Conservation (phyloP, 2,888 invertebrate genomes). For the Clanis bilineata region DNA sequence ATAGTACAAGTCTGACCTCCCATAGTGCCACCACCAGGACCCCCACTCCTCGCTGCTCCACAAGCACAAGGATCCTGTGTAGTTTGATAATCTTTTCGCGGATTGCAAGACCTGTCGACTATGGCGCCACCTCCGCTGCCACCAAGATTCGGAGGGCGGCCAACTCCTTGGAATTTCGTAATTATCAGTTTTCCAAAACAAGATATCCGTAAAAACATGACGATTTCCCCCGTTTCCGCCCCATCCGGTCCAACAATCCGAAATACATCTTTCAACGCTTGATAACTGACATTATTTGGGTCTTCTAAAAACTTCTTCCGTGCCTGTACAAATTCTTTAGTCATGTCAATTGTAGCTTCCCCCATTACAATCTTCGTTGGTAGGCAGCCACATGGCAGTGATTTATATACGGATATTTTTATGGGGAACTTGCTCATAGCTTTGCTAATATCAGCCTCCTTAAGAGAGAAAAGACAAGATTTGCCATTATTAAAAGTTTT, state of each 20-base stretch:
- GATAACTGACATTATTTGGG: conserved; percentile 73
- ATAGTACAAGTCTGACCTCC: conserved; percentile 32
- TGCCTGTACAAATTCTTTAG: conserved; percentile 82
- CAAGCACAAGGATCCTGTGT: conserved; percentile 63
- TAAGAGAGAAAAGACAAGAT: conserved; percentile 86
- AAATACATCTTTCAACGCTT: conserved; percentile 84
- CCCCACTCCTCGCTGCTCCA: conserved; percentile 46
- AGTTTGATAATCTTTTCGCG: conserved; percentile 55
- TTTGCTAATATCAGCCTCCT: conserved; percentile 74
- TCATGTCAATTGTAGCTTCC: conserved; percentile 80
- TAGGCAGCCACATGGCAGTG: conserved; percentile 82
- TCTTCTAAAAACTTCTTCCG: conserved; percentile 73
- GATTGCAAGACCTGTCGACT: conserved; percentile 65
- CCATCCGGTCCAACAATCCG: conserved; percentile 76
- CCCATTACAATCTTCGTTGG: conserved; percentile 85
- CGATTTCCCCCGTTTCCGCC: conserved; percentile 79
- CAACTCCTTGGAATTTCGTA: conserved; percentile 83
- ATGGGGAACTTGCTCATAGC: conserved; percentile 82
- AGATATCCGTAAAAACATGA: conserved; percentile 84
- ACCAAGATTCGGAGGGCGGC: conserved; percentile 51
- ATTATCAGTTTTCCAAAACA: conserved; percentile 85
- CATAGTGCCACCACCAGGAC: conserved; percentile 24
- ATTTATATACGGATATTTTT: conserved; percentile 81
- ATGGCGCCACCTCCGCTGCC: conserved; percentile 38
- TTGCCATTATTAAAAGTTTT: conserved; percentile 84